A percentile compares a stretch with the other conserved stretches of the same genome.
Conservation (phyloP, 2,797 vertebrate species). For the Kryptopterus vitreolus region DNA sequence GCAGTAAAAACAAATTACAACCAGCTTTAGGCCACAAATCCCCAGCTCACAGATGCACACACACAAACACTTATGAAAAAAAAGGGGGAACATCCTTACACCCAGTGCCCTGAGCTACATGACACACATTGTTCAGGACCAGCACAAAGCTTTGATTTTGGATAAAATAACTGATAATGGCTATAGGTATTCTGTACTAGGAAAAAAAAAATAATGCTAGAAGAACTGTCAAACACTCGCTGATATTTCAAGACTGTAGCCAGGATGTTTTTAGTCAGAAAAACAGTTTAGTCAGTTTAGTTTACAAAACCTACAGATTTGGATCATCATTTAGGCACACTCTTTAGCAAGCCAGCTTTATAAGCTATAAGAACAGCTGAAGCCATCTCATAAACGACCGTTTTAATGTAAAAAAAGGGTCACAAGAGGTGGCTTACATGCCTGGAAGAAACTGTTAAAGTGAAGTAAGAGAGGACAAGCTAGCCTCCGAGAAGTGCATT, state of each 20-base stretch:
- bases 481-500: constrained; percentile 48
- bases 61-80: constrained; percentile 21
- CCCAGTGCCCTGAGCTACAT: neutral
- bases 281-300: no score
- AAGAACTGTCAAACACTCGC: no score
- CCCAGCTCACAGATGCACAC: constrained; percentile 35
- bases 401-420: constrained; percentile 67
- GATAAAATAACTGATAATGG: neutral
- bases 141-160: neutral
- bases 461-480: constrained; percentile 46
- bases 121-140: constrained; percentile 16
- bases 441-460: constrained; percentile 64
- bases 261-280: neutral
- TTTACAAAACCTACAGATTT: neutral
- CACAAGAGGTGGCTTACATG: constrained; percentile 63
- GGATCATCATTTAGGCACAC: neutral
- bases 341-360: constrained; percentile 58
- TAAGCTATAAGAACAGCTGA: constrained; percentile 60
- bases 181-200: neutral
- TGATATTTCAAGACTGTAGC: neutral
- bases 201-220: no score
- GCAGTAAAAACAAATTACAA: constrained; percentile 59
- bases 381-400: constrained; percentile 65
- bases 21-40: constrained; percentile 52
- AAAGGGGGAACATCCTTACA: constrained; percentile 10